Conservation (phyloP, 2,797 vertebrate species). For the Phrynocephalus vlangalii region DNA sequence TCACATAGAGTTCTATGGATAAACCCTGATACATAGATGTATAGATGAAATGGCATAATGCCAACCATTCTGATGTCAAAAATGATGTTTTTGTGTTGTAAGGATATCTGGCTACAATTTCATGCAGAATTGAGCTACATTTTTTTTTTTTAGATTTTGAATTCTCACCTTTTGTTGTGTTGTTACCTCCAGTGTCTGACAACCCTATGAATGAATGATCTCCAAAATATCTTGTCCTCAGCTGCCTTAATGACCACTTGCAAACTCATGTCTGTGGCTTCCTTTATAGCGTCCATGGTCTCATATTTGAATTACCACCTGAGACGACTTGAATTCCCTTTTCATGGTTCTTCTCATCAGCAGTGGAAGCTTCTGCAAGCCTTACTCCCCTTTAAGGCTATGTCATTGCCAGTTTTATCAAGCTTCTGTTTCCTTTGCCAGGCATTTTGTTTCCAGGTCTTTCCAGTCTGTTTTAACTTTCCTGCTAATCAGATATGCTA, state of each 20-base stretch:
- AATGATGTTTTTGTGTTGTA: neutral
- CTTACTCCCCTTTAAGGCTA: neutral
- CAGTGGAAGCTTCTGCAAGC: neutral
- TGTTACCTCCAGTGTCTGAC: too few relatives aligned
- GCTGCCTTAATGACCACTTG: too few relatives aligned
- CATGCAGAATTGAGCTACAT: neutral
- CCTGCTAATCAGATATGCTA: neutral
- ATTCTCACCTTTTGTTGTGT: too few relatives aligned
- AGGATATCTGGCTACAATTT: neutral
- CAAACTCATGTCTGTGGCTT: too few relatives aligned
- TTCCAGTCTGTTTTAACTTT: constrained; percentile 1
- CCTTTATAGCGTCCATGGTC: too few relatives aligned
- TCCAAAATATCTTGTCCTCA: too few relatives aligned
- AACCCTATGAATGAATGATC: too few relatives aligned
- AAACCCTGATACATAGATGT: neutral
- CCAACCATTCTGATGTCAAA: neutral
- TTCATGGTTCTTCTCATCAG: neutral
- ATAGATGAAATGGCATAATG: neutral
- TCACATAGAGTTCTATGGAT: neutral
- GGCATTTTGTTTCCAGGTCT: neutral
- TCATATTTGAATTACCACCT: neutral
- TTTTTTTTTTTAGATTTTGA: neutral
- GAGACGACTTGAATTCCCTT: neutral
- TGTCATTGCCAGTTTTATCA: neutral
- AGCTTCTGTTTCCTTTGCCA: neutral